Conservation (phyloP, 2,888 invertebrate species). For the Noctua pronuba region DNA sequence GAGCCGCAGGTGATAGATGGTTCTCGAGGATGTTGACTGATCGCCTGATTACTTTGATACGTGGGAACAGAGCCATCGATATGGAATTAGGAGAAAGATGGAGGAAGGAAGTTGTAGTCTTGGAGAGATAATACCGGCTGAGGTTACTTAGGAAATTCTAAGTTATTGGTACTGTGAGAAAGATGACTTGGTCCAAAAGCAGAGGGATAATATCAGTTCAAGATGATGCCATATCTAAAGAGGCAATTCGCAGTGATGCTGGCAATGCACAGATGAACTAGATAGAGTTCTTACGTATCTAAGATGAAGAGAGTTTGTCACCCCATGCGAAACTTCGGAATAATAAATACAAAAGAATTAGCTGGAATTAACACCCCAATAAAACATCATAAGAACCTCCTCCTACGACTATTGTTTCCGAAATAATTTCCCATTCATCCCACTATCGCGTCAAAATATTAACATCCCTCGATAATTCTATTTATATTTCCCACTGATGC, state of each 20-base stretch:
- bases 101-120: neutral
- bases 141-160: too few relatives aligned
- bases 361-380: slow-evolving; percentile 31
- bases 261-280: neutral
- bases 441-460: slow-evolving; percentile 65
- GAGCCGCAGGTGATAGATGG: slow-evolving; percentile 66
- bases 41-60: slow-evolving; percentile 65
- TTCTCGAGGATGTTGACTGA: slow-evolving; percentile 72
- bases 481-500: slow-evolving; percentile 85
- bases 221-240: neutral
- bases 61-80: slow-evolving; percentile 62
- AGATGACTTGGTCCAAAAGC: neutral
- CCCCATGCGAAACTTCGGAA: neutral
- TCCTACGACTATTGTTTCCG: slow-evolving; percentile 41
- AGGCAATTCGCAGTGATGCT: neutral
- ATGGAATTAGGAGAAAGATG: slow-evolving; percentile 14
- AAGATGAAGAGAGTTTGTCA: neutral
- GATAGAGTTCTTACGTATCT: too few relatives aligned
- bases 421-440: slow-evolving; percentile 55
- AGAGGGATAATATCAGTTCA: neutral
- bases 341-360: neutral
- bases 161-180: neutral
- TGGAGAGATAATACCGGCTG: neutral
- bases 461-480: slow-evolving; percentile 80
- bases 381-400: slow-evolving; percentile 24